Evolutionary conservation across 2,113 vertebrate species (phyloP).

Genomic region (Tachysurus fulvidraco): DNA sequence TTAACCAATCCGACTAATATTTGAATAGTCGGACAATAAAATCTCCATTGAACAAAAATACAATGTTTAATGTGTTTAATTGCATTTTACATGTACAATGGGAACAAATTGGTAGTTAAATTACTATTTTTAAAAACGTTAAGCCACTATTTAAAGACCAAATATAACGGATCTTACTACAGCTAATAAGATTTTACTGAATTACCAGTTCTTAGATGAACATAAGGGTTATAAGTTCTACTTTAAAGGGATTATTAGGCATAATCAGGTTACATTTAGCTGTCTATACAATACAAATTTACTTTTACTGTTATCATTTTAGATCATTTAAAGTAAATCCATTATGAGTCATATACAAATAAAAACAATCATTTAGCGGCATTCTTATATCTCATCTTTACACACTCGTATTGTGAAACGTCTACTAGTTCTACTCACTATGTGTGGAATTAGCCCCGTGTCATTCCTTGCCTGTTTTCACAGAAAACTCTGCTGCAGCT

Average conservation of each 20-base stretch:
- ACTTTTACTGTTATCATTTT: not conserved
- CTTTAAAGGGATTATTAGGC: not conserved
- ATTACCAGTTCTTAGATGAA: not conserved
- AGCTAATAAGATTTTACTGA: no score
- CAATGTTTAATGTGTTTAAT: not conserved
- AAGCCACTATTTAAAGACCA: not conserved
- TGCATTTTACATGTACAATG: not conserved
- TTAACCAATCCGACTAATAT: not conserved
- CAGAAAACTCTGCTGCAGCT: slow-evolving; percentile 5
- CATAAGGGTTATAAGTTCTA: not conserved
- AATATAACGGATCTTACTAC: no score
- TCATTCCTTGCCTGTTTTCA: not conserved
- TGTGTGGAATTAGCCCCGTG: slow-evolving; percentile 4
- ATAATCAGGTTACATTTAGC: not conserved
- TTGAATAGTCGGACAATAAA: not conserved
- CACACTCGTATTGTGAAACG: not conserved
- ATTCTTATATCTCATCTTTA: not conserved
- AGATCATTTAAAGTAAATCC: not conserved
- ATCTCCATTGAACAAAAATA: not conserved
- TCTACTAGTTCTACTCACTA: not conserved
- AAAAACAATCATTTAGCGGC: not conserved
- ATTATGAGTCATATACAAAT: not conserved
- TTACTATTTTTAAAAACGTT: not conserved
- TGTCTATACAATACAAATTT: not conserved
- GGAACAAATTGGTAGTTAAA: not conserved